Evolutionary conservation across 2,888 invertebrate species (phyloP), one percentile per base, ranked within the genome.

Genomic region (Pterostichus niger): DNA sequence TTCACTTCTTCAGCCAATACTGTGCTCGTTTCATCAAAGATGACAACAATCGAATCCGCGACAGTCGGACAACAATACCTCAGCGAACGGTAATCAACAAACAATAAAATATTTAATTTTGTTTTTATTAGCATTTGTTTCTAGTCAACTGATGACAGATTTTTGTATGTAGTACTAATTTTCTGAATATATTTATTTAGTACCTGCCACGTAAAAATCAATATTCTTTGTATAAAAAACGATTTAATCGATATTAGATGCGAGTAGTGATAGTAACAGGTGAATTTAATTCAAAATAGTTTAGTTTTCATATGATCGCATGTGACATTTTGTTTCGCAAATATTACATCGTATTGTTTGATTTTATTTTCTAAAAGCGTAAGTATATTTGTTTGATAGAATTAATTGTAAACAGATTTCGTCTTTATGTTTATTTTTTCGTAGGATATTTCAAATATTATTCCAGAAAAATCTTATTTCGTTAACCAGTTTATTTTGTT

Each of bases 31-130:
- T 15, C 52, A 40, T 9, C 64, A 64, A 24, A 13, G 15, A 81
- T 81, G 81, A 81, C 81, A 52, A 81, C 81, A 40, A 44, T 81
- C 13, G 71, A 81, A 73, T 24, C 54, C n/a, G 40, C 81, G n/a
- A 15, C 81, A 13, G 73, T 56, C 44, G 61, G 40, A 4, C 78
- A 78, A 61, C 73, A 56, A 46, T 81, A 81, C 35, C 54, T 81
- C 15, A 80, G 52, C 64, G 71, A 81, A 13, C 33, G 81, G 81
- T 81, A 73, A 73, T 10, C 35, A 64, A 35, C 11, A n/a, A n/a
- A n/a, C 40, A 40, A 9, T 40, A 1, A 6, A 5, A 9, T 40
- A 7, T 10, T 52, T n/a, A 6, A 0, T 52, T 9, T 9, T 52
- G 6, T 9, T 40, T n/a, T 15, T 15, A 44, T 17, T 31, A 31